Evolutionary conservation across 2,888 invertebrate species (phyloP).

Genomic region (Ophonus ardosiacus): DNA sequence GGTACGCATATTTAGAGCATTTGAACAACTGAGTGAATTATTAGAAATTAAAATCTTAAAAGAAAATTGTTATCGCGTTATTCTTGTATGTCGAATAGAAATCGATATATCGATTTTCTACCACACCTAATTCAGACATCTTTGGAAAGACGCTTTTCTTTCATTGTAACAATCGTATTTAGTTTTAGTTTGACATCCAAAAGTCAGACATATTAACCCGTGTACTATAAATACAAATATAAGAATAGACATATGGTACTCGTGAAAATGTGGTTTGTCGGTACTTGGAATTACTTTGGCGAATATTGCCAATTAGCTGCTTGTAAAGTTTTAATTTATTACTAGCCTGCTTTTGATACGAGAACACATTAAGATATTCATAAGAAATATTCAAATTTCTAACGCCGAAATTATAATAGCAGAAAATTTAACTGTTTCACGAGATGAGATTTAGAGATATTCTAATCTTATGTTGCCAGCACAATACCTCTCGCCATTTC

Average conservation of each 20-base stretch:
- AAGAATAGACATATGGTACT: constrained; percentile 17
- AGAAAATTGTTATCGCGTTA: too few species aligned
- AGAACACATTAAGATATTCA: neutral
- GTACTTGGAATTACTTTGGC: constrained; percentile 2
- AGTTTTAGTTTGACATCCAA: neutral
- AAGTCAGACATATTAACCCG: constrained; percentile 9
- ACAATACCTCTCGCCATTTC: too few species aligned
- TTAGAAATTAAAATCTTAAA: too few species aligned
- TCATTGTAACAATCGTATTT: constrained; percentile 6
- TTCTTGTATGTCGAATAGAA: too few species aligned
- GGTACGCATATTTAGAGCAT: too few species aligned
- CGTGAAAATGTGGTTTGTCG: neutral
- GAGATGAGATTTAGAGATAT: too few species aligned
- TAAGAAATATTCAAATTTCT: neutral
- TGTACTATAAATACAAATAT: constrained; percentile 8
- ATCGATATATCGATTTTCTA: too few species aligned
- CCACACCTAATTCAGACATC: too few species aligned
- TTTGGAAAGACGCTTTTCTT: neutral
- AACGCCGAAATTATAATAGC: too few species aligned
- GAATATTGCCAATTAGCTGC: constrained; percentile 26
- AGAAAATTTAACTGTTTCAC: too few species aligned
- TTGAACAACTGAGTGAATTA: too few species aligned
- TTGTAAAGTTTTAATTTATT: neutral
- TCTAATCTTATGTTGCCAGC: too few species aligned
- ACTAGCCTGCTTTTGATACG: neutral